Conservation (phyloP, 1,140 invertebrate species). For the Drosophila gunungcola region DNA sequence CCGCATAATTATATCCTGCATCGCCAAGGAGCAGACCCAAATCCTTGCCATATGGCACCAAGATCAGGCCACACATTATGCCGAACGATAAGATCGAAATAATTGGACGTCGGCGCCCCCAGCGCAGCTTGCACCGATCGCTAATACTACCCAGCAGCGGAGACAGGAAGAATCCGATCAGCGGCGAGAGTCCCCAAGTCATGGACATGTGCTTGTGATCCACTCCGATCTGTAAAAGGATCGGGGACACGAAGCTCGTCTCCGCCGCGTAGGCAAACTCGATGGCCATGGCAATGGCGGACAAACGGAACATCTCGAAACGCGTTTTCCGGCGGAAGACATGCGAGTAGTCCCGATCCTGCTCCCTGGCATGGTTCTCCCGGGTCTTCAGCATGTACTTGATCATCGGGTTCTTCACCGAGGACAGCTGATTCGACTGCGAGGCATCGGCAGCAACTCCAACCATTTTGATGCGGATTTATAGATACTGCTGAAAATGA, state of each 20-base stretch:
- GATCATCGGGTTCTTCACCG: constrained; percentile 78
- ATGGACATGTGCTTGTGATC: constrained; percentile 90
- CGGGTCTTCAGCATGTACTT: constrained; percentile 79
- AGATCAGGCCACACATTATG: constrained; percentile 88
- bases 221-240: constrained; percentile 91
- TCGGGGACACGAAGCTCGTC: constrained; percentile 94
- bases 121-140: constrained; percentile 89
- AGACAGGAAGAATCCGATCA: constrained; percentile 92
- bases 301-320: constrained; percentile 89
- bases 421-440: constrained; percentile 59
- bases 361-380: constrained; percentile 75
- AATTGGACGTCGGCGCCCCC: constrained; percentile 91
- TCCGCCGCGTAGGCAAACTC: constrained; percentile 95
- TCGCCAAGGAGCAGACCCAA: constrained; percentile 90
- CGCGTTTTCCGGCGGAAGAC: constrained; percentile 88
- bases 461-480: constrained; percentile 61
- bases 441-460: constrained; percentile 59
- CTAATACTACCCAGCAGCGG: constrained; percentile 93
- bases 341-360: constrained; percentile 85
- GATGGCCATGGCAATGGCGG: constrained; percentile 93
- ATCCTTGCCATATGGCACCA: constrained; percentile 91
- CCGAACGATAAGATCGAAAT: constrained; percentile 91
- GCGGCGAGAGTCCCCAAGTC: constrained; percentile 92
- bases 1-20: constrained; percentile 52
- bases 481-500: background rate